Evolutionary conservation across 2,888 invertebrate species (phyloP).

Genomic region (Drosophila mimica): DNA sequence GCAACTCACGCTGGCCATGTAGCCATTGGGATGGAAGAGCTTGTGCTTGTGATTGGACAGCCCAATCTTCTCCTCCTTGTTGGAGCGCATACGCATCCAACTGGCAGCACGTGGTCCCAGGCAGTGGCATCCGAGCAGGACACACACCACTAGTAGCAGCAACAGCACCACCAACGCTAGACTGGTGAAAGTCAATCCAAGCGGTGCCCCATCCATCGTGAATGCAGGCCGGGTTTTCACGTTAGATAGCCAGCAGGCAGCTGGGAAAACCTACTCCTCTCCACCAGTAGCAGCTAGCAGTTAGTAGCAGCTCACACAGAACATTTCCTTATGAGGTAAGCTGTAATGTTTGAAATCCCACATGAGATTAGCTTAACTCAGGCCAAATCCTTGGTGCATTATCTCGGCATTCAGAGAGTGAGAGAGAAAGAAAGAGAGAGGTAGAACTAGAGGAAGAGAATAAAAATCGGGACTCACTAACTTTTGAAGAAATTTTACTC

Average conservation of each 20-base stretch:
- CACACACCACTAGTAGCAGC: constrained; percentile 80
- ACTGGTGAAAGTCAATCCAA: constrained; percentile 75
- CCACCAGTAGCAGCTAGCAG: neutral
- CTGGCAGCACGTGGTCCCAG: constrained; percentile 83
- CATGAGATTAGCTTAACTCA: neutral
- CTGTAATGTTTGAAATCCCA: constrained; percentile 1
- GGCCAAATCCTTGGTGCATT: neutral
- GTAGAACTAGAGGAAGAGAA: neutral
- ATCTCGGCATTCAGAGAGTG: neutral
- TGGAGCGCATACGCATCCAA: constrained; percentile 83
- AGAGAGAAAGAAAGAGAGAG: neutral
- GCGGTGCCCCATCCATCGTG: constrained; percentile 77
- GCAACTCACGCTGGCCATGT: constrained; percentile 86
- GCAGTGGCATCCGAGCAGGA: constrained; percentile 83
- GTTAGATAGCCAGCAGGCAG: constrained; percentile 2
- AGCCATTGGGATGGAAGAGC: constrained; percentile 88
- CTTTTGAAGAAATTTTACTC: neutral
- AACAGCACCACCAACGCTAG: constrained; percentile 81
- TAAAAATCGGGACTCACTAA: neutral
- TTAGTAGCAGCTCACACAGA: neutral
- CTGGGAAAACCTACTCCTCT: neutral
- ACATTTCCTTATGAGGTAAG: constrained; percentile 11
- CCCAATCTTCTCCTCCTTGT: constrained; percentile 85
- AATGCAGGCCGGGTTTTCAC: neutral
- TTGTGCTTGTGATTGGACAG: constrained; percentile 84